These are phyloP conservation scores for Bedellia somnulentella DNA, from an alignment of 2,888 invertebrate species.

Conservation along the genomic window DNA sequence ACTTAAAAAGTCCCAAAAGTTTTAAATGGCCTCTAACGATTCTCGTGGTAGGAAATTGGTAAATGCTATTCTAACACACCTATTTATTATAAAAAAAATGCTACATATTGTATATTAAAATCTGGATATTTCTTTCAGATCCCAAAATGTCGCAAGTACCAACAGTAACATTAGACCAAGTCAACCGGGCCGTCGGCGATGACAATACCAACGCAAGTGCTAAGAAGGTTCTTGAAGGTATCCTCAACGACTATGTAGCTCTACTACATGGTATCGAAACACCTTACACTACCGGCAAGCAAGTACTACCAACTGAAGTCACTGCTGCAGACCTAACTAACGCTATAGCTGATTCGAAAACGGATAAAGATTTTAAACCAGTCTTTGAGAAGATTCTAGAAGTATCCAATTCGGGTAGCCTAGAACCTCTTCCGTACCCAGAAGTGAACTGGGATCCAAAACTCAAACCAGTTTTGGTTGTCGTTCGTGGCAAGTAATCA, in stretches of 20 bases:
- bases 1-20: too few relatives aligned
- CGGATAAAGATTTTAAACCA: constrained; percentile 26
- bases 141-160: constrained; percentile 27
- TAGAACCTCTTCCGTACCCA: constrained; percentile 25
- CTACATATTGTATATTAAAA: too few relatives aligned
- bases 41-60: too few relatives aligned
- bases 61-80: too few relatives aligned
- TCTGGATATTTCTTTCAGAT: too few relatives aligned
- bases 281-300: constrained; percentile 41
- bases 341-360: constrained; percentile 20
- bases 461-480: constrained; percentile 31
- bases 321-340: constrained; percentile 28
- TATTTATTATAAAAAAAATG: too few relatives aligned
- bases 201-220: constrained; percentile 20
- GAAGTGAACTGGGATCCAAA: constrained; percentile 39
- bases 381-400: constrained; percentile 32
- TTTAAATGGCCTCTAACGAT: too few relatives aligned
- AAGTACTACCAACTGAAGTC: constrained; percentile 26
- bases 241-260: constrained; percentile 46
- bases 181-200: constrained; percentile 26
- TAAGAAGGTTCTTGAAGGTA: constrained; percentile 33
- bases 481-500: too few relatives aligned
- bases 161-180: constrained; percentile 27
- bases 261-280: constrained; percentile 36
- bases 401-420: constrained; percentile 29